Conservation (phyloP, 1,140 invertebrate species). For the Grapholita molesta region DNA sequence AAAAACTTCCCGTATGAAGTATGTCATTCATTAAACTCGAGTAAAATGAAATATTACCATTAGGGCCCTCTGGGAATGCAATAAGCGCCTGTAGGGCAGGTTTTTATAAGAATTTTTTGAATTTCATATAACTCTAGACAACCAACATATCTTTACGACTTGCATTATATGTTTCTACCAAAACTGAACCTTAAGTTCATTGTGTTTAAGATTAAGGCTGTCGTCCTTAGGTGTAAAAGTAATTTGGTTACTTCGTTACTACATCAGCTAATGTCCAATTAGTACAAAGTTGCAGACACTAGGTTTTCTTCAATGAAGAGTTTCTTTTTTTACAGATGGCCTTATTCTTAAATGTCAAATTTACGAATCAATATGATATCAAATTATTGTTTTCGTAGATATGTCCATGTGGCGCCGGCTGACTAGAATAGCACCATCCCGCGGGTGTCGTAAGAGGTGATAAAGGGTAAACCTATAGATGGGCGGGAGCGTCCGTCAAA, state of each 20-base stretch:
- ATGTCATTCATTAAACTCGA: slow-evolving; percentile 33
- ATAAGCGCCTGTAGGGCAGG: neutral
- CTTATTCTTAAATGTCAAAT: neutral
- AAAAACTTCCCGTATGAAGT: slow-evolving; percentile 26
- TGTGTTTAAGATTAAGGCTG: neutral
- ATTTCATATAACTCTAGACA: slow-evolving; percentile 19
- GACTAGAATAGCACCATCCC: too few species aligned
- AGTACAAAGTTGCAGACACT: slow-evolving; percentile 39
- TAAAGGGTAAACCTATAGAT: too few species aligned
- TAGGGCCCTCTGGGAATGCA: slow-evolving; percentile 20
- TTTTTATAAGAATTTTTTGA: slow-evolving; percentile 39
- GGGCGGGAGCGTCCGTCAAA: too few species aligned
- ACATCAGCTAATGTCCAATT: slow-evolving; percentile 40
- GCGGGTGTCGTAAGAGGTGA: too few species aligned
- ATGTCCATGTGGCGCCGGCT: too few species aligned
- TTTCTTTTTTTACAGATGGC: slow-evolving; percentile 22
- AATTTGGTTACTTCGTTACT: slow-evolving; percentile 12
- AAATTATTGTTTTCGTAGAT: too few species aligned
- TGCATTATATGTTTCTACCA: neutral
- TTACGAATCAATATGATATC: neutral
- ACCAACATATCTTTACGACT: neutral
- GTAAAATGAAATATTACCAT: slow-evolving; percentile 36
- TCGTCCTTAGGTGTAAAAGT: neutral
- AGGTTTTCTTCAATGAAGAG: slow-evolving; percentile 39
- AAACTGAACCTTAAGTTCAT: neutral